Evolutionary conservation across 2,797 vertebrate species (phyloP).

Genomic region (Enteromius paludinosus): DNA sequence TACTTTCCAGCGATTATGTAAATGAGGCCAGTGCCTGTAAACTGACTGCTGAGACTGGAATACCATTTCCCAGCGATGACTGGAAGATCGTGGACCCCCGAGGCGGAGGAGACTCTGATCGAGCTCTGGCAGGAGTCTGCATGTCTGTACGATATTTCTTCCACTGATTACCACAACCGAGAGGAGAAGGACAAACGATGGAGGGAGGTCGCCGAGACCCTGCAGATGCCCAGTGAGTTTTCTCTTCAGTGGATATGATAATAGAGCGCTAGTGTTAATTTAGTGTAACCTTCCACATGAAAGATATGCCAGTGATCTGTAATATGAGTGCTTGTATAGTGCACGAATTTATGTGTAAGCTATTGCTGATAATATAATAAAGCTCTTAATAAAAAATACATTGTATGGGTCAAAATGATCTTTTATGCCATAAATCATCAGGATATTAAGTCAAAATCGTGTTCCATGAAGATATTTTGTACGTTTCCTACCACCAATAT

Average conservation of each 20-base stretch:
- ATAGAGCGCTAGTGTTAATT: background rate
- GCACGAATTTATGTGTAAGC: background rate
- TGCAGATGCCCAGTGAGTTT: conserved; percentile 5
- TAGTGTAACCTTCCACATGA: background rate
- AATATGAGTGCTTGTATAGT: background rate
- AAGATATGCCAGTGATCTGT: background rate
- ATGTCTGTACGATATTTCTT: conserved; percentile 3
- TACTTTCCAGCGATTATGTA: conserved; percentile 7
- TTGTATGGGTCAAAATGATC: too few relatives aligned
- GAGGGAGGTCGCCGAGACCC: conserved; percentile 7
- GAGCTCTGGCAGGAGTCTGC: conserved; percentile 28
- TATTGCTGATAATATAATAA: background rate
- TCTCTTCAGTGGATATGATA: background rate
- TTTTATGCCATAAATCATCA: too few relatives aligned
- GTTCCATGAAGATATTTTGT: too few relatives aligned
- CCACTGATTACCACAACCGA: conserved; percentile 19
- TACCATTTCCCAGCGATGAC: background rate
- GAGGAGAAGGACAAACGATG: conserved; percentile 21
- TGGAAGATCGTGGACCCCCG: background rate
- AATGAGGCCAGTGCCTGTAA: background rate
- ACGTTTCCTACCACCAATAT: too few relatives aligned
- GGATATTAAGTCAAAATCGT: too few relatives aligned
- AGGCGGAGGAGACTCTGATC: background rate
- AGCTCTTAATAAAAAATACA: background rate
- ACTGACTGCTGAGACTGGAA: background rate